Base-by-base conservation (phyloP, 2,888 invertebrate species). In the Syrphus vitripennis region DNA sequence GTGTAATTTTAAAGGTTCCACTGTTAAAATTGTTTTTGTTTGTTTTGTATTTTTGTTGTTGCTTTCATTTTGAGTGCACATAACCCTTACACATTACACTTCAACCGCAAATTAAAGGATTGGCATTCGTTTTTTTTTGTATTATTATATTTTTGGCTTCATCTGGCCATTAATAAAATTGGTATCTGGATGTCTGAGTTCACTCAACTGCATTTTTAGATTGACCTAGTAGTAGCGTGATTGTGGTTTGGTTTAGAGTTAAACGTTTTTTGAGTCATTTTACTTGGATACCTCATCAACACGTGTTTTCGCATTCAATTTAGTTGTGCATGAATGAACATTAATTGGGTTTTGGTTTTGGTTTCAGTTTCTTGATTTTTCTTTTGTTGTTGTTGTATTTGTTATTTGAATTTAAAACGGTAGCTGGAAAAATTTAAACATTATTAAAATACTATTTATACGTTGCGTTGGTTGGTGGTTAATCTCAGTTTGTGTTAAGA, bases 261-360 rank as follows among this genome's bases (percentile, higher is more conserved):
- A 19, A 31, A 57, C 16, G 57, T 19, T 31, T 21, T 6, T 21
- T 21, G 14, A 37, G n/a, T 37, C 1, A n/a, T 34, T 12, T 3
- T 29, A 16, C 29, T 14, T 55, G 29, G 29, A 4, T 31, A 29
- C 29, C 21, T 53, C 19, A 19, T 19, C 45, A 63, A 70, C 55
- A 77, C 57, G 77, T 70, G 65, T 83, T 77, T 82, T 72, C 61
- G 72, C 61, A 78, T 72, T 78, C 72, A 83, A 83, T 83, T 83
- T 67, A 83, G 61, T 78, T 69, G 69, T 74, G 83, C 83, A 72
- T 83, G 83, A 72, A 69, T 78, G 78, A 72, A 50, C 78, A 78
- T 72, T 72, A 34, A 57, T 19, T 34, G 29, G 19, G 34, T 10
- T 57, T 29, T 21, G 31, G 9, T 12, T 29, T 31, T 16, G 40